A percentile compares a stretch with the other conserved stretches of the same genome.
Conservation (phyloP, 2,113 vertebrate species). For the Megaceryle maxima region DNA sequence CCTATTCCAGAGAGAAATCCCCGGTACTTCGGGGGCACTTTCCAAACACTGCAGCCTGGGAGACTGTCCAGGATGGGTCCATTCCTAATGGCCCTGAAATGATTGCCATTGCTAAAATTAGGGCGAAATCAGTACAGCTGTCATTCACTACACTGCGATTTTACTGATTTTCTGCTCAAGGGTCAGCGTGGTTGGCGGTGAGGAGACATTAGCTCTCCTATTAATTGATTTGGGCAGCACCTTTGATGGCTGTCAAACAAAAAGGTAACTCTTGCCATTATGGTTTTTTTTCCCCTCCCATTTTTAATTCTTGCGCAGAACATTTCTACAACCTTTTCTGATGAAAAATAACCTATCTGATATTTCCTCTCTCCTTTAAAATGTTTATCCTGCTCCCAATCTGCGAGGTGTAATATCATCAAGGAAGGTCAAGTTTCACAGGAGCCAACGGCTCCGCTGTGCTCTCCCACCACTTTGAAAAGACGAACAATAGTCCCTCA, state of each 20-base stretch:
- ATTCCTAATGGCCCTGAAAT: background rate
- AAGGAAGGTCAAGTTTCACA: conserved; percentile 28
- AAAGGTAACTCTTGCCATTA: background rate
- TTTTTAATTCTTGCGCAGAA: background rate
- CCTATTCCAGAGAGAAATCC: background rate
- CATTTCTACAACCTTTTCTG: background rate
- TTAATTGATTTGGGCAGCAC: background rate
- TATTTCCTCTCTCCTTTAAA: conserved; percentile 31
- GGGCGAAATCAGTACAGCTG: background rate
- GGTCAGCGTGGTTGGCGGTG: fast-evolving
- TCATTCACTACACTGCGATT: background rate
- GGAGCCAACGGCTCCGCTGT: background rate
- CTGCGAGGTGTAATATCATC: background rate
- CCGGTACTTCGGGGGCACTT: background rate
- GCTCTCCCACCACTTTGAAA: conserved; percentile 25
- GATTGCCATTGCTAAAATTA: background rate
- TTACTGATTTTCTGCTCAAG: conserved; percentile 1
- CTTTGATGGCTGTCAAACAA: background rate
- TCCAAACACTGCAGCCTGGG: background rate
- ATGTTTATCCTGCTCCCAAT: conserved; percentile 8
- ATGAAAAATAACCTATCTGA: conserved; percentile 2
- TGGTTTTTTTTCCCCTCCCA: background rate
- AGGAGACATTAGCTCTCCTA: background rate
- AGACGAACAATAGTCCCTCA: conserved; percentile 18
- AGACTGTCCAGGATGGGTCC: background rate